Evolutionary conservation across 2,888 invertebrate species (phyloP).

Genomic region (Luffia ferchaultella): DNA sequence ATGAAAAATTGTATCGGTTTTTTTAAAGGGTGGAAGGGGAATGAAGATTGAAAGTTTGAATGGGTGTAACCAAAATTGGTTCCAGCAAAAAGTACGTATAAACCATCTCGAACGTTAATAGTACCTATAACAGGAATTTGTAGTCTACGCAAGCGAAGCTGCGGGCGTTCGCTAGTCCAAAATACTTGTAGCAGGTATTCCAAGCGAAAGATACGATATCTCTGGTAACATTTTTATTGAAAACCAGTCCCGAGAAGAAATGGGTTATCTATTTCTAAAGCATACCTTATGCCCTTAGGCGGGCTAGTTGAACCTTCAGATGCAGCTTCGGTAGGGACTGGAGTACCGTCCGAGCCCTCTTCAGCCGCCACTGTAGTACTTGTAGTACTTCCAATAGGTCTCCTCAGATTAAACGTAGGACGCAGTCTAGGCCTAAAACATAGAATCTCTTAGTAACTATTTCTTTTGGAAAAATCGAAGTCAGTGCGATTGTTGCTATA

Average conservation of each 20-base stretch:
- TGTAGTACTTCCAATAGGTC: conserved; percentile 22
- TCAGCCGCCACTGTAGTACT: conserved; percentile 31
- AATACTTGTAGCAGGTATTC: not conserved
- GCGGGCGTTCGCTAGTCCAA: not conserved
- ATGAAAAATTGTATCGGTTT: no score
- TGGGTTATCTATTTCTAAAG: not conserved
- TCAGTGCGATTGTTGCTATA: no score
- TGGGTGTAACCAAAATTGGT: no score
- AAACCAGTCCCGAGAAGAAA: not conserved
- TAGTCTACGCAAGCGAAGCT: no score
- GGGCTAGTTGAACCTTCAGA: conserved; percentile 46
- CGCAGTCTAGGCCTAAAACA: conserved; percentile 52
- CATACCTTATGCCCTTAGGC: conserved; percentile 40
- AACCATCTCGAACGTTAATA: no score
- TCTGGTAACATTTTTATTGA: not conserved
- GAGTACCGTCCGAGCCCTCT: conserved; percentile 28
- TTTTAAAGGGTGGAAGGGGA: no score
- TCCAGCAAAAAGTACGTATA: no score
- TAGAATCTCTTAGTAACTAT: no score
- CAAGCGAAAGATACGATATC: not conserved
- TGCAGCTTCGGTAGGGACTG: conserved; percentile 33
- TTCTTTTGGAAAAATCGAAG: no score
- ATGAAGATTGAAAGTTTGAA: no score
- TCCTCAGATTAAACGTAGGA: conserved; percentile 35
- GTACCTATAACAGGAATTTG: no score